Evolutionary conservation across 2,888 invertebrate species (phyloP).

Genomic region (Drosophila demipolita): DNA sequence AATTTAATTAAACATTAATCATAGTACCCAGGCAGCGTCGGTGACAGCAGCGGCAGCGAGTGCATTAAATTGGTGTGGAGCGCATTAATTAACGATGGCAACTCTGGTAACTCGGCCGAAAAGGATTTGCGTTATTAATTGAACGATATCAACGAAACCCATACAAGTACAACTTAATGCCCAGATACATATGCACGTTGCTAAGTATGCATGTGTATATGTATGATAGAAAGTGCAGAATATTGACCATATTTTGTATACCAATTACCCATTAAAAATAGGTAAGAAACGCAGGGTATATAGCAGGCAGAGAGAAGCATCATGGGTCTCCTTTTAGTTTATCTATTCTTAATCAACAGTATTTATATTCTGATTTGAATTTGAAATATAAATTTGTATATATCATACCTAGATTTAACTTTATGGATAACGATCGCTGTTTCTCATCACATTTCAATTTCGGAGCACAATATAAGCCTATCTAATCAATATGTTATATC

Average conservation of each 20-base stretch:
- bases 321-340: too few species aligned
- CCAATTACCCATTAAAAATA: not conserved
- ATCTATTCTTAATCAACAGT: too few species aligned
- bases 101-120: slow-evolving; percentile 61
- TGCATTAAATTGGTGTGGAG: slow-evolving; percentile 61
- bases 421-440: not conserved
- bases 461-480: too few species aligned
- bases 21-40: slow-evolving; percentile 36
- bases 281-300: not conserved
- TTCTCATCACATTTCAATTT: not conserved
- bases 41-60: slow-evolving; percentile 30
- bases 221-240: not conserved
- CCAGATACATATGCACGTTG: not conserved
- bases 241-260: not conserved
- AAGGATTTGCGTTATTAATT: slow-evolving; percentile 74
- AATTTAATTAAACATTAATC: slow-evolving; percentile 77
- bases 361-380: not conserved
- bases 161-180: slow-evolving; percentile 23
- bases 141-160: slow-evolving; percentile 45
- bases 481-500: not conserved
- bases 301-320: not conserved
- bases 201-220: not conserved
- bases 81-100: slow-evolving; percentile 70
- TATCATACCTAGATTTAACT: not conserved
- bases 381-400: not conserved